Conservation (phyloP, 2,797 vertebrate species). For the Trematocara caparti region DNA sequence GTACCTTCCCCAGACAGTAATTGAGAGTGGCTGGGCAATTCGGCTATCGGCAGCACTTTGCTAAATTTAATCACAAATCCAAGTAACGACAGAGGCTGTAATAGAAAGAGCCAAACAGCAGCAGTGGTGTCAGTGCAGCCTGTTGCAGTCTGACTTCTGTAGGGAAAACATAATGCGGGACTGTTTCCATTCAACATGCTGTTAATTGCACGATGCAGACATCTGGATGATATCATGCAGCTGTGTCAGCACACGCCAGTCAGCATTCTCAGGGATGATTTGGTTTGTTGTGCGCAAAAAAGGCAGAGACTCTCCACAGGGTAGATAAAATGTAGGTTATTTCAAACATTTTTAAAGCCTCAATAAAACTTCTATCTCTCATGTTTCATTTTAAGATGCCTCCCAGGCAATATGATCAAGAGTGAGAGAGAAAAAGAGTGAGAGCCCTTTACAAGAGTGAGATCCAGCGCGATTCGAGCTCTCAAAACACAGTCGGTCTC, state of each 20-base stretch:
- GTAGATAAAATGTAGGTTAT: background rate
- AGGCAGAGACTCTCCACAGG: background rate
- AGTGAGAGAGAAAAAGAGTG: too few relatives aligned
- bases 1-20: slow-evolving; percentile 79
- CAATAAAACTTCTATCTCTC: background rate
- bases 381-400: background rate
- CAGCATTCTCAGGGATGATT: background rate
- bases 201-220: background rate
- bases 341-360: background rate
- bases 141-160: background rate
- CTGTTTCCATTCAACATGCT: background rate
- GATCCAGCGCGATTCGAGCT: background rate
- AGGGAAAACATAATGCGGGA: slow-evolving; percentile 29
- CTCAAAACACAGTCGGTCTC: background rate
- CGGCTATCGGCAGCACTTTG: slow-evolving; percentile 72
- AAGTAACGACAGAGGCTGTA: slow-evolving; percentile 54
- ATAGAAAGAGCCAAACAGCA: slow-evolving; percentile 37
- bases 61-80: slow-evolving; percentile 80
- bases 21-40: slow-evolving; percentile 79
- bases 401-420: background rate
- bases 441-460: background rate
- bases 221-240: slow-evolving; percentile 4
- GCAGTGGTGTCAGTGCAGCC: slow-evolving; percentile 11
- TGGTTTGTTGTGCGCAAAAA: background rate
- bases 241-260: background rate